Evolutionary conservation across 2,888 invertebrate species (phyloP).

Genomic region (Axea sp.): DNA sequence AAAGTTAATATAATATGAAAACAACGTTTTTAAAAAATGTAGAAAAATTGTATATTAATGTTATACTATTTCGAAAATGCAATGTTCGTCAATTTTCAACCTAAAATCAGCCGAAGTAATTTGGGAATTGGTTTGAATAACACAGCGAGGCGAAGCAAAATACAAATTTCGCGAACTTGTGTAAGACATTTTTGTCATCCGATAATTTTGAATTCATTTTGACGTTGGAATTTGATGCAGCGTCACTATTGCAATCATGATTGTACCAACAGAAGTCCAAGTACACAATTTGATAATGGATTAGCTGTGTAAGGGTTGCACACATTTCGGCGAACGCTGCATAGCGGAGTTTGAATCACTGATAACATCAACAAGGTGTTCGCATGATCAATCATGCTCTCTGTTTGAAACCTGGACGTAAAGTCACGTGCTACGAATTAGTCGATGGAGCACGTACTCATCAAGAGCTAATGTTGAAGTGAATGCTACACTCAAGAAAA

Average conservation of each 20-base stretch:
- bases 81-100: no score
- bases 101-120: no score
- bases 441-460: constrained; percentile 47
- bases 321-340: constrained; percentile 65
- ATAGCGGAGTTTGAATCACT: constrained; percentile 67
- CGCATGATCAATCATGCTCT: constrained; percentile 75
- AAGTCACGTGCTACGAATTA: constrained; percentile 52
- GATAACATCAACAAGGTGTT: constrained; percentile 71
- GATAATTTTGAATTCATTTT: constrained; percentile 42
- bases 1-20: no score
- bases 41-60: no score
- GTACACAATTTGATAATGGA: constrained; percentile 76
- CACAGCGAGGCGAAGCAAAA: no score
- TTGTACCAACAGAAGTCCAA: constrained; percentile 67
- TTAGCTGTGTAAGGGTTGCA: constrained; percentile 72
- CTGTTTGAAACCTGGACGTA: constrained; percentile 61
- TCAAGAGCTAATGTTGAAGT: constrained; percentile 54
- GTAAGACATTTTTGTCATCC: constrained; percentile 10
- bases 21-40: no score
- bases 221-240: constrained; percentile 41
- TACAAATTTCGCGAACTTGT: no score
- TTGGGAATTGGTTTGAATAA: no score
- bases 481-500: constrained; percentile 55
- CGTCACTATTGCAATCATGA: constrained; percentile 63
- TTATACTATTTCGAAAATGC: no score